Evolutionary conservation across 35 echinoderm and acorn worm species (phyloP).

Genomic region (Ophioderma brevispina): DNA sequence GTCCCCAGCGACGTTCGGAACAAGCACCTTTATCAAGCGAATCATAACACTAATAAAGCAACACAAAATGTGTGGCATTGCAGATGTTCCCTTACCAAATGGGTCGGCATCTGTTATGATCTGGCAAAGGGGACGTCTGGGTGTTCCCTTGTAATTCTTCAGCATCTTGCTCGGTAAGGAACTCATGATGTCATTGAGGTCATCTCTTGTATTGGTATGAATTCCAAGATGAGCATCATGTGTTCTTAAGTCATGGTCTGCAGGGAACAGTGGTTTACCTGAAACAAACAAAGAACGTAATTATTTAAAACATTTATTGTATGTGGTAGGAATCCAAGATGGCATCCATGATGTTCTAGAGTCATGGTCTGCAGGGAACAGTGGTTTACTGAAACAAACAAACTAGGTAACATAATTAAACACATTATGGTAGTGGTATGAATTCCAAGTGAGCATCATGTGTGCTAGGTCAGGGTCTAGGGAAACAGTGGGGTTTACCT

Average conservation of each 20-base stretch:
- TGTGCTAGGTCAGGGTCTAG: slow-evolving; percentile 68
- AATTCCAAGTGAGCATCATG: no score
- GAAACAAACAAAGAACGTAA: slow-evolving; percentile 57
- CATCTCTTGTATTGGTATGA: slow-evolving; percentile 51
- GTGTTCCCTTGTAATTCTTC: slow-evolving; percentile 75
- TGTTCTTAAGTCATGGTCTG: slow-evolving; percentile 77
- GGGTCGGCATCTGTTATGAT: slow-evolving; percentile 45
- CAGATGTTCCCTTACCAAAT: slow-evolving; percentile 45
- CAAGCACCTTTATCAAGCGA: no score
- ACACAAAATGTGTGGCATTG: no score
- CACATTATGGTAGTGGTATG: no score
- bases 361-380: no score
- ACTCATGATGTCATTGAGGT: slow-evolving; percentile 60
- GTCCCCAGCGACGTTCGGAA: no score
- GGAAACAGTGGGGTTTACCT: slow-evolving; percentile 77
- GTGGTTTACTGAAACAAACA: no score
- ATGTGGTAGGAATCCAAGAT: no score
- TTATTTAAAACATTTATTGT: slow-evolving; percentile 52
- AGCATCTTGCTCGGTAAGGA: slow-evolving; percentile 76
- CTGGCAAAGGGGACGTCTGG: slow-evolving; percentile 58
- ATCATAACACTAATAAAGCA: neutral
- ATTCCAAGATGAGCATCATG: slow-evolving; percentile 72
- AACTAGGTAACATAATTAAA: slow-evolving; percentile 42
- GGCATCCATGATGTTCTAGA: no score
- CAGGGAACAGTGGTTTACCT: slow-evolving; percentile 72